Conservation (phyloP, 2,113 vertebrate species). For the Chrysemys picta region DNA sequence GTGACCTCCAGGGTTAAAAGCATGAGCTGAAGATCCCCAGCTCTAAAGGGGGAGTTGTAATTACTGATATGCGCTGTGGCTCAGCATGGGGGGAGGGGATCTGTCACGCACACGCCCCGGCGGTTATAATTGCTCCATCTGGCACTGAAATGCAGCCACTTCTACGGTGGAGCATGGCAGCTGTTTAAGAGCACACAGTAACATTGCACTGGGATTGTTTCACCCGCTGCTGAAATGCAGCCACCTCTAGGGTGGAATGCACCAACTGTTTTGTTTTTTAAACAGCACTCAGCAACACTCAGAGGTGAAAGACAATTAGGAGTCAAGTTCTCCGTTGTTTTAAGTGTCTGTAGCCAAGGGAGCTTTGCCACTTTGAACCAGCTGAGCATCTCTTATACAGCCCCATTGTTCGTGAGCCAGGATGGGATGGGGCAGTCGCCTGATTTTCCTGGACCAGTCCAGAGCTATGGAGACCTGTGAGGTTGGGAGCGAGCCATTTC, state of each 20-base stretch:
- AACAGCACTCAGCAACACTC: background rate
- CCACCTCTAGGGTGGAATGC: background rate
- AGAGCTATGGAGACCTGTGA: background rate
- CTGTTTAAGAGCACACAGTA: background rate
- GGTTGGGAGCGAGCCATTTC: background rate
- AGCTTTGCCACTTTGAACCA: background rate
- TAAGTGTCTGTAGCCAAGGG: background rate
- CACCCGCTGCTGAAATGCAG: background rate
- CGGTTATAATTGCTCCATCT: background rate
- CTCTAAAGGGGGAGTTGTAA: background rate
- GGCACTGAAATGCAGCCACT: background rate
- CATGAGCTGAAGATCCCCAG: background rate
- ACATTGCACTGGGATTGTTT: background rate
- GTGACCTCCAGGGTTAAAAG: background rate
- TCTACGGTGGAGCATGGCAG: background rate
- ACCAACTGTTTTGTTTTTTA: background rate
- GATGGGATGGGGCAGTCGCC: background rate
- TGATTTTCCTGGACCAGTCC: background rate
- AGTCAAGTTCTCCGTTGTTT: background rate
- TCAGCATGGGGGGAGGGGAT: background rate
- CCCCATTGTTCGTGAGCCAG: background rate
- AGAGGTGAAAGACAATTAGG: background rate
- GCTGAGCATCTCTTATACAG: background rate
- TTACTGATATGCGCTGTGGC: background rate
- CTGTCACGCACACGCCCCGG: background rate